Evolutionary conservation across 2,797 vertebrate genomes (phyloP), one percentile per base, ranked within the genome.

Genomic region (Dallia pectoralis): DNA sequence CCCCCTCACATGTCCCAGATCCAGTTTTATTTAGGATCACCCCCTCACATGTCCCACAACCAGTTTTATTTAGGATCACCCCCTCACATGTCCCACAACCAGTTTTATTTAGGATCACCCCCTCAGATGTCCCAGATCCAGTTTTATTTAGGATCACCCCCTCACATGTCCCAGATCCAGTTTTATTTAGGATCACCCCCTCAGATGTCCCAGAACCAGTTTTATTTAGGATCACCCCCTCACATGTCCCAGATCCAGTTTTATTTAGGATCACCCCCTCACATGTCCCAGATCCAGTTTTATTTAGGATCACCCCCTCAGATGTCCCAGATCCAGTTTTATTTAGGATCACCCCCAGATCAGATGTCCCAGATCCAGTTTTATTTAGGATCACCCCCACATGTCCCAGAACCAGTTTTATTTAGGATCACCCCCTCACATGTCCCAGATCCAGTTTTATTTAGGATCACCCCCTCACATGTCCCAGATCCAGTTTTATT

Each of bases 381-480:
- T 9, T 9, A 5, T 40, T 83, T 82, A 49, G 80, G 85, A 87
- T 90, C 68, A 88, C 36, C 36, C 71, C 80, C 76, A 33, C 69
- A 71, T 72, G 77, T 77, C 62, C 73, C 48, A 71, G n/a, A 2
- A 5, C 81, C 77, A 61, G 36, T 3, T 71, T 61, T 73, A 78
- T 84, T 83, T 82, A 51, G 80, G 85, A 88, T 91, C 69, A 88
- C 89, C 77, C 69, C 81, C 76, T 71, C 74, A 36, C 70, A 72
- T 73, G n/a, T 77, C 78, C 73, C 49, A 71, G 83, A 87, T 89
- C 87, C 81, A 87, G 83, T 87, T 83, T 3, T 12, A 22, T 25
- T 11, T 14, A 11, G 59, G 59, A 12, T 11, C 22, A 70, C 71
- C 25, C 36, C 36, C 36, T 40, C 36, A 40, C 6, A 40, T 9